Conservation (phyloP, 2,113 vertebrate species). For the Bubo blakistoni region DNA sequence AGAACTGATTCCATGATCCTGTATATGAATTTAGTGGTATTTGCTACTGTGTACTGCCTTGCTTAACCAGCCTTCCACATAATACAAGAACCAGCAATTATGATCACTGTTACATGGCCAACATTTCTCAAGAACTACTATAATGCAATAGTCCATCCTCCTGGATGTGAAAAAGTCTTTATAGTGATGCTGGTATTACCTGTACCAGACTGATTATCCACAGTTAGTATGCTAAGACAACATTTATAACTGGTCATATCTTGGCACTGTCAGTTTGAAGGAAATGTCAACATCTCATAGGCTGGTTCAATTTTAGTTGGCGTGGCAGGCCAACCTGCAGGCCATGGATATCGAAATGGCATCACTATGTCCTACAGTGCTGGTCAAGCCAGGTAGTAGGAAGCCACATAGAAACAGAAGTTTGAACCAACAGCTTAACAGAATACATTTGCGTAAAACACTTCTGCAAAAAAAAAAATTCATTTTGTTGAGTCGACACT, state of each 20-base stretch:
- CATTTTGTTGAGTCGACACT: neutral
- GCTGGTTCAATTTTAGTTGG: neutral
- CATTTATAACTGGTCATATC: neutral
- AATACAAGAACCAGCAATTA: neutral
- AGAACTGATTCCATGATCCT: neutral
- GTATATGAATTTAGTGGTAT: neutral
- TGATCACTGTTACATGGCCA: neutral
- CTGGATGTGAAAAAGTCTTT: neutral
- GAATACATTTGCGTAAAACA: neutral
- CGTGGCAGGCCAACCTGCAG: neutral
- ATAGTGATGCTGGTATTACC: neutral
- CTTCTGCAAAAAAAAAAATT: neutral
- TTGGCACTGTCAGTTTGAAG: neutral
- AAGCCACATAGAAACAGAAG: neutral
- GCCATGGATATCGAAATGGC: rapidly evolving
- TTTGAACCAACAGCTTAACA: neutral
- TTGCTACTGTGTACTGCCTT: neutral
- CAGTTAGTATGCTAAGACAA: neutral
- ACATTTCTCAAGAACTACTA: neutral
- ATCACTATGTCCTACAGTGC: neutral
- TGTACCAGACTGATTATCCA: neutral
- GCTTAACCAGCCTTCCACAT: neutral
- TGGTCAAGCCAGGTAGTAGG: neutral
- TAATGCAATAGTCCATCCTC: neutral
- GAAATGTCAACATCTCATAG: neutral